A percentile compares a stretch with the other conserved stretches of the same genome.
These are phyloP conservation scores for Dorcus hopei DNA, from an alignment of 2,888 invertebrate species.

Conservation along the genomic window DNA sequence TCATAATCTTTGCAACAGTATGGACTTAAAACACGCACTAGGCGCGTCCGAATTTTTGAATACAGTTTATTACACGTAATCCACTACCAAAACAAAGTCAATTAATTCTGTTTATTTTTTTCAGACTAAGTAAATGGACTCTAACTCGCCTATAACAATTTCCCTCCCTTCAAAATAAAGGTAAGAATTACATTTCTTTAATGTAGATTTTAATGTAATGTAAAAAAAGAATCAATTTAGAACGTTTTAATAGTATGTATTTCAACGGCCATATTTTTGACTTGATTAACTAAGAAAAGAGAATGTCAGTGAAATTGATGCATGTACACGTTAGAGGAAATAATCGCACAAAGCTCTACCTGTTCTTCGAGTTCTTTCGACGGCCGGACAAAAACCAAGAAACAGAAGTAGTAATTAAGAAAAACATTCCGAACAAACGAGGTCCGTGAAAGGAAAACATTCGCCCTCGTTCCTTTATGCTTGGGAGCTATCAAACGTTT, in stretches of 20 bases:
- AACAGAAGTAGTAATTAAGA: conserved; percentile 17
- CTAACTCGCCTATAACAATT: conserved; percentile 39
- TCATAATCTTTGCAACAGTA: no score
- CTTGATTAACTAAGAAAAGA: no score
- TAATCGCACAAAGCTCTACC: conserved; percentile 11
- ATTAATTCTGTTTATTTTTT: conserved; percentile 27
- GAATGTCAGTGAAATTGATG: no score
- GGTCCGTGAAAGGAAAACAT: background rate
- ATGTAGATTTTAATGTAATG: no score
- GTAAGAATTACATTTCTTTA: conserved; percentile 32
- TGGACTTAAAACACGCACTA: no score
- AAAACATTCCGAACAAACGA: conserved; percentile 8
- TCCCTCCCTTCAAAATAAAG: conserved; percentile 45
- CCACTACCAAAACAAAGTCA: no score
- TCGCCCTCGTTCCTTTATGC: conserved; percentile 5
- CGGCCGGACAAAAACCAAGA: conserved; percentile 7
- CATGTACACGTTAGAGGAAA: conserved; percentile 5
- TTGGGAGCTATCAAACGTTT: conserved; percentile 7
- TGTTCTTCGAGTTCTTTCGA: conserved; percentile 11
- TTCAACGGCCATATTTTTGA: no score
- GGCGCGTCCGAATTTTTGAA: no score
- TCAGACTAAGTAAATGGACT: conserved; percentile 50
- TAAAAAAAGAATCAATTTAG: no score
- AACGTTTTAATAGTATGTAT: no score
- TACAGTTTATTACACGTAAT: no score